phyloP scores from a whole-genome alignment of 2,113 vertebrate genomes.

The Triplophysa rosa region DNA sequence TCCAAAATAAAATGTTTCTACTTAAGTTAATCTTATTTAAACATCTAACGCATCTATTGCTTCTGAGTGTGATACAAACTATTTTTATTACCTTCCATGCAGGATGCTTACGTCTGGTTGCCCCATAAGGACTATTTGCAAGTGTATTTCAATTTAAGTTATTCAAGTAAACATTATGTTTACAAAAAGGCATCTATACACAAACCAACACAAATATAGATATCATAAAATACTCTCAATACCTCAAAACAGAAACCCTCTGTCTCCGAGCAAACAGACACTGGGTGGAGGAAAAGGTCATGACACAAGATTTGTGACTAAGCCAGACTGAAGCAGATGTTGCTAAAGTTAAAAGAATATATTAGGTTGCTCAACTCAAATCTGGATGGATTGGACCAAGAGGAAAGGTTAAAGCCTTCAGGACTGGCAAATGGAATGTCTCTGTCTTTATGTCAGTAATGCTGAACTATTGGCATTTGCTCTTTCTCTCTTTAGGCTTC shows the following conservation, averaged over 20 bases:
- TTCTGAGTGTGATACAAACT: no score
- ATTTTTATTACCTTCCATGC: neutral
- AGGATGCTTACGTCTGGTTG: neutral
- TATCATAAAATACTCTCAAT: constrained; percentile 20
- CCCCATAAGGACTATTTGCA: neutral
- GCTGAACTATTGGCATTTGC: neutral
- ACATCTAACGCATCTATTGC: neutral
- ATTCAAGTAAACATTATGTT: no score
- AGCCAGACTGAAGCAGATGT: constrained; percentile 4
- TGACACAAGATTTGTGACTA: neutral
- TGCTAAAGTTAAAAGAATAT: neutral
- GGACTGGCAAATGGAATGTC: constrained; percentile 29
- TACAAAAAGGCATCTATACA: constrained; percentile 41
- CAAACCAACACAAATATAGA: constrained; percentile 34
- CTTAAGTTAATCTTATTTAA: neutral
- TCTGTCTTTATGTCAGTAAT: constrained; percentile 16
- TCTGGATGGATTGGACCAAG: neutral
- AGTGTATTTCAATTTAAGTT: neutral
- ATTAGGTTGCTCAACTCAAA: neutral
- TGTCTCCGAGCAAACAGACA: neutral
- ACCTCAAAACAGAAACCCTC: neutral
- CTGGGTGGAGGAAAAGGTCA: neutral
- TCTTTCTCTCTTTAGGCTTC: constrained; percentile 9
- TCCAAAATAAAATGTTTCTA: neutral
- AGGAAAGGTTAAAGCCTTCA: neutral